Base-by-base conservation (phyloP, 2,113 vertebrate species). In the Prinia subflava region DNA sequence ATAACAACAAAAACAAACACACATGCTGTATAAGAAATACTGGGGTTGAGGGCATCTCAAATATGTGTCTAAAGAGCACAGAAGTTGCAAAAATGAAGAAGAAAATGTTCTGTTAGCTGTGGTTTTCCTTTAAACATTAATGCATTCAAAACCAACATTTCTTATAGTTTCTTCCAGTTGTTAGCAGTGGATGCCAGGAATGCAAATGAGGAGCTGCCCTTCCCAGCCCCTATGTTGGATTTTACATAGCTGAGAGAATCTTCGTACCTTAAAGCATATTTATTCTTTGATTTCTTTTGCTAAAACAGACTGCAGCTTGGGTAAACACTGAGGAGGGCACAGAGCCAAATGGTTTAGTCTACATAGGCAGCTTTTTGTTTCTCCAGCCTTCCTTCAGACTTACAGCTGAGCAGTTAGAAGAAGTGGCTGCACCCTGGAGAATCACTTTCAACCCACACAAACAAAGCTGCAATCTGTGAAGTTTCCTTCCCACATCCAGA, bases 221-320 rank as follows among this genome's bases (percentile, higher is more conserved):
- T 59, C 53, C 50, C 60, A 95, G 75, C 62, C 90, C 64, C 69
- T 91, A 7, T 95, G 87, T 87, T 83, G 69, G 47, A 90, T 87
- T 82, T 87, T 92, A 63, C 64, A 92, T 85, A 92, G 59, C 50
- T 95, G 95, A 87, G 92, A 97, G 88, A 91, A 95, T 92, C 93
- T 97, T 97, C 97, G 96, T 96, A 96, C 89, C 91, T 96, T 87
- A 76, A 42, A 95, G 95, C 88, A 89, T 87, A 96, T 96, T 97
- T 97, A 93, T 90, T 94, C 95, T 91, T n/a, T 88, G 83, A 88
- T 96, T 94, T 95, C 85, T 94, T 96, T 85, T 88, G 39, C 80
- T 95, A 85, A 95, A 71, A 96, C 89, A 95, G 89, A 78, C 91
- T 88, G 83, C 91, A 83, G 91, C 87, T 91, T 92, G 94, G 56